Conservation (phyloP, 2,888 invertebrate species). For the Chalcis sispes region DNA sequence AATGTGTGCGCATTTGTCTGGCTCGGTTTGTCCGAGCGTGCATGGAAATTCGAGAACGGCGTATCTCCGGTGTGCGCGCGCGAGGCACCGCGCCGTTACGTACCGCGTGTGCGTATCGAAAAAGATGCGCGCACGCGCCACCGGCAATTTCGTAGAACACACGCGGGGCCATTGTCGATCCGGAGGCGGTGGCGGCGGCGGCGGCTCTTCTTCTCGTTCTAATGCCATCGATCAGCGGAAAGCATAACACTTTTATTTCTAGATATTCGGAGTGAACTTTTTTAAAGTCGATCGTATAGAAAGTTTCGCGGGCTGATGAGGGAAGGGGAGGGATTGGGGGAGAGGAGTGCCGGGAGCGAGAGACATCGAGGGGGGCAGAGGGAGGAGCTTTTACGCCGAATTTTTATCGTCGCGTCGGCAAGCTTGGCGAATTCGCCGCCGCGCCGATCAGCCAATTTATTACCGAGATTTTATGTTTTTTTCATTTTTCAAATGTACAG, state of each 20-base stretch:
- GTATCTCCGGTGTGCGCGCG: constrained; percentile 47
- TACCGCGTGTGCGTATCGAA: constrained; percentile 32
- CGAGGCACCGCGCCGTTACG: constrained; percentile 45
- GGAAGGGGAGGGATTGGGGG: background rate
- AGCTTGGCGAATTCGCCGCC: constrained; percentile 18
- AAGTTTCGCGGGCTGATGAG: constrained; percentile 22
- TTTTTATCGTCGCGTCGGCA: constrained; percentile 48
- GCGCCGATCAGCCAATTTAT: constrained; percentile 51
- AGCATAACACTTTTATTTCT: constrained; percentile 50
- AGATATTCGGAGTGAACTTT: constrained; percentile 35
- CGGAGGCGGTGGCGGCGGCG: background rate
- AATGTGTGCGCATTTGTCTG: constrained; percentile 59
- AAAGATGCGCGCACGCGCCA: constrained; percentile 67
- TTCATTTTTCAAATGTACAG: constrained; percentile 48
- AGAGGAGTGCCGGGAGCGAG: background rate
- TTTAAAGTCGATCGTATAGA: constrained; percentile 50
- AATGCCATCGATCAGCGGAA: constrained; percentile 52
- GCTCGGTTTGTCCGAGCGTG: constrained; percentile 62
- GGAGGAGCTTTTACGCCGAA: constrained; percentile 39
- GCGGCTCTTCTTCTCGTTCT: constrained; percentile 27
- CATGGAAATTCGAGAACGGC: constrained; percentile 72
- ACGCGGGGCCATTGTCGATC: constrained; percentile 24
- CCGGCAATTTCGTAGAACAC: constrained; percentile 63
- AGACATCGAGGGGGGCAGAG: constrained; percentile 7
- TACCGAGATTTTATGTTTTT: constrained; percentile 47